Conservation (phyloP, 2,113 vertebrate species). For the Myodes glareolus region DNA sequence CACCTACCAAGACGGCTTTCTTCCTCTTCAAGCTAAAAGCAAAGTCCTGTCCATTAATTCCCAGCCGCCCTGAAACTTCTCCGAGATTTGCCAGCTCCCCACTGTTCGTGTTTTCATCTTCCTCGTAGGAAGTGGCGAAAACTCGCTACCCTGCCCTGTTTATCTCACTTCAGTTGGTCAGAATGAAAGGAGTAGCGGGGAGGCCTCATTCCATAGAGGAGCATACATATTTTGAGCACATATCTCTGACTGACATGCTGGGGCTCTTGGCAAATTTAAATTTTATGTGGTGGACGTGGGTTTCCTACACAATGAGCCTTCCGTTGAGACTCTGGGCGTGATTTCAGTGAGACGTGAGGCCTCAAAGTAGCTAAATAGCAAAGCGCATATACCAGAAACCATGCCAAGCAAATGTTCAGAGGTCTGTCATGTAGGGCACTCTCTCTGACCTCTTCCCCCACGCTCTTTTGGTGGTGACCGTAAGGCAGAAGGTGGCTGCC, state of each 20-base stretch:
- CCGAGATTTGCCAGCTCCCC: constrained; percentile 85
- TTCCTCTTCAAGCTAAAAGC: constrained; percentile 84
- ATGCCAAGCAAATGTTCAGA: neutral
- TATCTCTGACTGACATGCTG: constrained; percentile 64
- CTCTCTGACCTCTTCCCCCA: constrained; percentile 15
- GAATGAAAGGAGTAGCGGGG: neutral
- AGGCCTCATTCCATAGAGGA: constrained; percentile 6
- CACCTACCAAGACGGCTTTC: constrained; percentile 79
- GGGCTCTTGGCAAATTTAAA: constrained; percentile 75
- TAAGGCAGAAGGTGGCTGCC: constrained; percentile 18
- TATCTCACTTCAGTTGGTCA: constrained; percentile 78
- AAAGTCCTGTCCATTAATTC: constrained; percentile 89
- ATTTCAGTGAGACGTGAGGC: constrained; percentile 72
- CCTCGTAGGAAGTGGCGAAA: constrained; percentile 82
- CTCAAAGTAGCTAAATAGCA: constrained; percentile 71
- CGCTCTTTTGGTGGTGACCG: neutral
- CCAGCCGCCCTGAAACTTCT: constrained; percentile 87
- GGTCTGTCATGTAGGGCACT: constrained; percentile 47
- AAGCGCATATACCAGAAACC: constrained; percentile 56
- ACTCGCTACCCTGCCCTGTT: constrained; percentile 82
- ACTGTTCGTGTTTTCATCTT: constrained; percentile 87
- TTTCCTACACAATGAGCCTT: constrained; percentile 66
- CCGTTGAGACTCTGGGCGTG: constrained; percentile 58
- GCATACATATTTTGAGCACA: constrained; percentile 60
- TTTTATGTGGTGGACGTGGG: constrained; percentile 76